phyloP scores from a whole-genome alignment of 1,140 invertebrate species.

The Drosophila carrolli region DNA sequence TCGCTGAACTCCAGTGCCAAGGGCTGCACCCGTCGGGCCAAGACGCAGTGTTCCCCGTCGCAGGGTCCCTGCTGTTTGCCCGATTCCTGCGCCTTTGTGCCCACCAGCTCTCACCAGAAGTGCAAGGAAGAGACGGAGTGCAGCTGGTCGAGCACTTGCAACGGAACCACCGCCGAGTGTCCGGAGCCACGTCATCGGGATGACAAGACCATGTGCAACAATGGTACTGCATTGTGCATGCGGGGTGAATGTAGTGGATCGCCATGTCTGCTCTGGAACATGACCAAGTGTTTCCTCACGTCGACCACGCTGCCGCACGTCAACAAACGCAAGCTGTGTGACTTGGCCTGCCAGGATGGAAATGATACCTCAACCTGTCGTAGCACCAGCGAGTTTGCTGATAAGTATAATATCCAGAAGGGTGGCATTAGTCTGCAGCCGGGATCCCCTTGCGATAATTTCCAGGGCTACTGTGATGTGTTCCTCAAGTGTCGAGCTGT shows the following conservation, averaged over 20 bases:
- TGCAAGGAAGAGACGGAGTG: constrained; percentile 96
- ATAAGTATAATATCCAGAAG: constrained; percentile 89
- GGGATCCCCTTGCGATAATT: constrained; percentile 99
- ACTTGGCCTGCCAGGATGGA: constrained; percentile 97
- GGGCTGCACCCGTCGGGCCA: constrained; percentile 91
- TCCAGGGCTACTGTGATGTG: constrained; percentile 99
- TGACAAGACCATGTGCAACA: constrained; percentile 94
- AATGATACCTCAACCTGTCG: constrained; percentile 91
- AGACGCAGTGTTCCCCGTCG: constrained; percentile 96
- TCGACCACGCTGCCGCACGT: constrained; percentile 92
- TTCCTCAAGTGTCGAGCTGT: constrained; percentile 98
- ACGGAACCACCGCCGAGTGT: constrained; percentile 94
- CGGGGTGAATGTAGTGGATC: constrained; percentile 97
- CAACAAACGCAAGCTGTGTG: constrained; percentile 94
- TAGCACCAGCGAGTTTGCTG: constrained; percentile 94
- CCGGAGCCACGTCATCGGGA: constrained; percentile 91
- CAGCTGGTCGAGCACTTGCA: constrained; percentile 93
- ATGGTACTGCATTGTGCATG: constrained; percentile 94
- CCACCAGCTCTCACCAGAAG: constrained; percentile 86
- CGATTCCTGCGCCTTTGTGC: constrained; percentile 92
- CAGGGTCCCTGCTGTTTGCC: constrained; percentile 97
- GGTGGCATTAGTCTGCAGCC: constrained; percentile 95
- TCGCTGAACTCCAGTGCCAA: constrained; percentile 90
- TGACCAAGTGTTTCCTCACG: constrained; percentile 98
- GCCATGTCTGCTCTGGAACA: constrained; percentile 97